Percentiles rank a stretch among this genome's conserved stretches.
phyloP scores from a whole-genome alignment of 2,888 invertebrate species.

The Drosophila atroscutellata region DNA sequence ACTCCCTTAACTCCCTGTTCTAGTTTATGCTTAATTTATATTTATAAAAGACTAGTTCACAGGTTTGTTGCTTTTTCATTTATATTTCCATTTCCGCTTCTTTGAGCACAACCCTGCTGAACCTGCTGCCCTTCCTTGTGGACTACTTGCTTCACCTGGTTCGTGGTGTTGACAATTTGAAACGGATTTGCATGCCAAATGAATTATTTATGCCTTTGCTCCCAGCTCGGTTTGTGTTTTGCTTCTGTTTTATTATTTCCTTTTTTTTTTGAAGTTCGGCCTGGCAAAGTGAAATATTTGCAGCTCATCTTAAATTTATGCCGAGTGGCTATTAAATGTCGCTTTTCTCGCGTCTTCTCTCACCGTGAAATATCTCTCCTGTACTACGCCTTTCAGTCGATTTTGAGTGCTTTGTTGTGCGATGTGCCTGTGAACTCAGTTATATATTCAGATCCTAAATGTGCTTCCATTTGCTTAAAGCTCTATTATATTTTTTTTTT shows the following conservation, averaged over 20 bases:
- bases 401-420: not conserved
- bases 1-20: conserved; percentile 7
- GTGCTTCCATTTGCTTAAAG: not conserved
- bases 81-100: conserved; percentile 23
- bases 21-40: conserved; percentile 57
- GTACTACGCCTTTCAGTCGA: conserved; percentile 19
- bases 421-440: not conserved
- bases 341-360: conserved; percentile 56
- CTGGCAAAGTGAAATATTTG: conserved; percentile 69
- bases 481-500: not conserved
- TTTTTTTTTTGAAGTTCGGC: not conserved
- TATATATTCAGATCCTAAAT: not conserved
- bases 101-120: conserved; percentile 3
- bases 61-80: conserved; percentile 67
- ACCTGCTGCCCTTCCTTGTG: conserved; percentile 1
- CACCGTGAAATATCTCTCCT: conserved; percentile 16
- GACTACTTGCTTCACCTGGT: conserved; percentile 47
- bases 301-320: conserved; percentile 77
- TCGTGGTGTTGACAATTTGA: conserved; percentile 73
- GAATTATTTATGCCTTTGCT: conserved; percentile 76
- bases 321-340: conserved; percentile 79
- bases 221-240: conserved; percentile 31
- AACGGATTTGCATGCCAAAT: conserved; percentile 80
- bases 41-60: conserved; percentile 60
- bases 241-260: conserved; percentile 43